Evolutionary conservation across 2,113 vertebrate species (phyloP).

Genomic region (Phrynosoma blainvillii): DNA sequence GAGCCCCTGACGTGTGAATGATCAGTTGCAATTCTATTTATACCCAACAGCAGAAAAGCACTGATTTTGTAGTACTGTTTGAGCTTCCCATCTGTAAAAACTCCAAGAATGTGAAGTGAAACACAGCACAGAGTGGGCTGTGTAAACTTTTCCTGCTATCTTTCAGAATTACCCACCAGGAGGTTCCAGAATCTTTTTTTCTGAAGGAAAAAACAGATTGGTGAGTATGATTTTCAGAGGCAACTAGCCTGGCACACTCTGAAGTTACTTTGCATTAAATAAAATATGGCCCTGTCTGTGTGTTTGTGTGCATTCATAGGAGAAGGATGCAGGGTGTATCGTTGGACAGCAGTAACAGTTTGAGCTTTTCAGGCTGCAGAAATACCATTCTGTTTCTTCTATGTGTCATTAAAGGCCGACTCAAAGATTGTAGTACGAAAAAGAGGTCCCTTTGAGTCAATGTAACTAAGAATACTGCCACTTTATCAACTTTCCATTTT

Average conservation of each 20-base stretch:
- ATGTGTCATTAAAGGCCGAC: background rate
- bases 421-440: background rate
- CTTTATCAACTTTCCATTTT: background rate
- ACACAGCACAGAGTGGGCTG: too few relatives aligned
- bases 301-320: background rate
- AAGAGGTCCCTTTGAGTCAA: background rate
- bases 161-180: too few relatives aligned
- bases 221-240: background rate
- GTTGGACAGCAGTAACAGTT: too few relatives aligned
- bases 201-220: background rate
- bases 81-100: too few relatives aligned
- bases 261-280: background rate
- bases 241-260: background rate
- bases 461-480: background rate
- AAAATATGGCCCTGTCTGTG: background rate
- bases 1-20: too few relatives aligned
- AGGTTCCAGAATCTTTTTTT: too few relatives aligned
- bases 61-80: too few relatives aligned
- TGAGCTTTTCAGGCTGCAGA: too few relatives aligned
- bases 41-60: too few relatives aligned
- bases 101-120: too few relatives aligned
- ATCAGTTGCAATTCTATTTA: too few relatives aligned
- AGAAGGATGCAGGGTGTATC: background rate
- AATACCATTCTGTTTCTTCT: background rate
- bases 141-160: too few relatives aligned